phyloP scores from a whole-genome alignment of 2,888 invertebrate species.

The Tetranychus piercei region DNA sequence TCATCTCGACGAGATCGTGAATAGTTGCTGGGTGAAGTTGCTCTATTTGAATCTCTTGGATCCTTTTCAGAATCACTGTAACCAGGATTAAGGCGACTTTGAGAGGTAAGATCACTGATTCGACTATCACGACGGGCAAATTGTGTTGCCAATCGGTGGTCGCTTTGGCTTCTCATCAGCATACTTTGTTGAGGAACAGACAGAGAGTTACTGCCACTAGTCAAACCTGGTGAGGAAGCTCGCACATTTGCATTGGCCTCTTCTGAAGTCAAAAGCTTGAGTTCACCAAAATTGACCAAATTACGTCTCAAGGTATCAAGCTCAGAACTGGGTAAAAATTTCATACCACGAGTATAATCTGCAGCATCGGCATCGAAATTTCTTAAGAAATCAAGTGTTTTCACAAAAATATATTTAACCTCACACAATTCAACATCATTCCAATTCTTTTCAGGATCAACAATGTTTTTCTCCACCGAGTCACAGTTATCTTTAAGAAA shows the following conservation, averaged over 20 bases:
- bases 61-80: conserved; percentile 18
- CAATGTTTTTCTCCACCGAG: conserved; percentile 76
- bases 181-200: conserved; percentile 35
- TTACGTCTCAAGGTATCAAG: conserved; percentile 74
- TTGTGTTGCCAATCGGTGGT: conserved; percentile 69
- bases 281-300: conserved; percentile 70
- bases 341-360: conserved; percentile 53
- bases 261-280: conserved; percentile 40
- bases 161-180: conserved; percentile 76
- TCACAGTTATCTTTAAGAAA: conserved; percentile 94
- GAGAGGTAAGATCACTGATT: conserved; percentile 12
- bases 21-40: conserved; percentile 15
- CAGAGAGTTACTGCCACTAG: conserved; percentile 18
- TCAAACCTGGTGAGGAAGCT: conserved; percentile 17
- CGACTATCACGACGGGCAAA: conserved; percentile 13
- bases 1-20: conserved; percentile 8
- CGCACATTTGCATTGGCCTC: neutral
- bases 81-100: conserved; percentile 12
- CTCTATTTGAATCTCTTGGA: conserved; percentile 3
- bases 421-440: conserved; percentile 41
- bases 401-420: conserved; percentile 83
- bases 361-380: conserved; percentile 81
- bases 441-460: conserved; percentile 21
- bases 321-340: conserved; percentile 72
- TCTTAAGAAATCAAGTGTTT: conserved; percentile 77